Base-by-base conservation (phyloP, 2,797 vertebrate genomes). In the Amphiprion clarkii region DNA sequence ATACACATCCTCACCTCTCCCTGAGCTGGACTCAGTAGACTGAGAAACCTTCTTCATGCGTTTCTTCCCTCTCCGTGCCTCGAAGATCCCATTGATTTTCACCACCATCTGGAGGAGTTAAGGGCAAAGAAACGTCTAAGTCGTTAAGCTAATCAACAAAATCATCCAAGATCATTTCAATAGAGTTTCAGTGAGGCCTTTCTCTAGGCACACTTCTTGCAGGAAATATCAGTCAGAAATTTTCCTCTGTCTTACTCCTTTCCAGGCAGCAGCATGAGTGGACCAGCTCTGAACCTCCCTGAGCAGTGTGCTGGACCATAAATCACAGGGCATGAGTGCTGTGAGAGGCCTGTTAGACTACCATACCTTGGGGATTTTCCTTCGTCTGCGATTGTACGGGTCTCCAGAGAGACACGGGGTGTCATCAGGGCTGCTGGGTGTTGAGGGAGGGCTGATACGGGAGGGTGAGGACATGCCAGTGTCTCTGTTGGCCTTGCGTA, bases 351-450 rank as follows among this genome's bases (percentile, higher is more conserved):
- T 36, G 36, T 78, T 31, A 64, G 57, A 69, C 64, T 52, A 49
- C n/a, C 23, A 6, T 89, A 99, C 98, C 97, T 96, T 99, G 59
- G 98, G 97, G 89, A 98, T 97, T 94, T 97, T 99, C 91, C 95
- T 96, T 85, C 95, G 96, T 60, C 95, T 96, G 75, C 97, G 96
- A 74, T 98, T 98, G 88, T 96, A 97, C 3, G 94, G 93, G 89
- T 99, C 98, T 81, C 97, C 97, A 0, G 97, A 96, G 79, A 96
- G 97, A 89, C 97, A 96, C 61, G 96, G 96, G 39, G 96, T 98
- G 89, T 99, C 97, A 1, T 99, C 98, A 0, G 98, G 98, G 83
- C 98, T 99, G 94, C 98, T 99, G 70, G 98, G 98, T 0, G 98
- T 99, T 1, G 98, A 99, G 0, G 98, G 97, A 23, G 98, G 98